These are phyloP conservation scores for Eupithecia abbreviata DNA, from an alignment of 2,888 invertebrate species.

Conservation along the genomic window DNA sequence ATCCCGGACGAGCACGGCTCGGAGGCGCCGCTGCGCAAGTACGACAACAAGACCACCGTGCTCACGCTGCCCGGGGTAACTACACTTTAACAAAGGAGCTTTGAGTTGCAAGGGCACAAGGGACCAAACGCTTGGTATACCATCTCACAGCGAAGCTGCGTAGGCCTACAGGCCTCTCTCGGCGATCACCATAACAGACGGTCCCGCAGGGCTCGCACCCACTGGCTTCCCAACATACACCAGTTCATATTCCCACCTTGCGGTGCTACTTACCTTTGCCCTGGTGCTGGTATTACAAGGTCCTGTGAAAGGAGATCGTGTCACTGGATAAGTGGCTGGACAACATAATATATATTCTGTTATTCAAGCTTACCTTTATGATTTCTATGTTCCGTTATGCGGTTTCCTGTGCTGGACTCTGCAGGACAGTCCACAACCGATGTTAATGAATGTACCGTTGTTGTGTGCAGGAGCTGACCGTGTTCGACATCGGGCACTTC, in stretches of 20 bases:
- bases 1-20: constrained; percentile 97
- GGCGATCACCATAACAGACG: no score
- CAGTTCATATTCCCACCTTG: neutral
- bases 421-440: neutral
- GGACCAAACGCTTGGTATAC: neutral
- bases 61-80: constrained; percentile 90
- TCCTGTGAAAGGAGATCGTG: neutral
- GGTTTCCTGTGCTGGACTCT: neutral
- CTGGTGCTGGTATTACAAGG: neutral
- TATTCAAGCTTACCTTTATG: neutral
- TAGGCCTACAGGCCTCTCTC: no score
- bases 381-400: neutral
- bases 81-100: neutral
- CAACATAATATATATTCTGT: no score
- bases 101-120: neutral
- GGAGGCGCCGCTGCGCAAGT: constrained; percentile 89
- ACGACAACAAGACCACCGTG: constrained; percentile 94
- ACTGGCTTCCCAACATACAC: neutral
- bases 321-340: neutral
- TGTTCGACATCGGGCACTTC: constrained; percentile 96
- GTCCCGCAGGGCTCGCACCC: neutral
- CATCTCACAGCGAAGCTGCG: neutral
- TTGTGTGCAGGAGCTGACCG: constrained; percentile 87
- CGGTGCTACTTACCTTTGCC: neutral
- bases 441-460: neutral